These are phyloP conservation scores for Gallinago solitaria DNA, from an alignment of 2,797 vertebrate species.

Conservation along the genomic window DNA sequence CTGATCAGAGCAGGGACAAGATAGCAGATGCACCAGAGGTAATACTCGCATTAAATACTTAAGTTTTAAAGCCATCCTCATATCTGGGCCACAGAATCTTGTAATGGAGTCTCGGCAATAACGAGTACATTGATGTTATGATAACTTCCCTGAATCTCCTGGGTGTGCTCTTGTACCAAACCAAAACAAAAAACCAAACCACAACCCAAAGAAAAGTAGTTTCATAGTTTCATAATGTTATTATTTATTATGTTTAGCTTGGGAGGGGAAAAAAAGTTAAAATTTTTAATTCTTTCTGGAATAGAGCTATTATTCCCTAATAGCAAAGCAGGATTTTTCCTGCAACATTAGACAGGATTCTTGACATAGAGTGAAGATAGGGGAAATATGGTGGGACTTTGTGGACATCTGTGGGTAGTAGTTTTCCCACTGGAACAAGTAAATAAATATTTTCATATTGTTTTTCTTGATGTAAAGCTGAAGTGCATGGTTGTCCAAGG, in stretches of 20 bases:
- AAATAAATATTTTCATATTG: background rate
- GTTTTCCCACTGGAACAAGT: background rate
- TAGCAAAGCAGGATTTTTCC: background rate
- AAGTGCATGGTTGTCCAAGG: background rate
- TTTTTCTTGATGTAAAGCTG: background rate
- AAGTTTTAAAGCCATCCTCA: background rate
- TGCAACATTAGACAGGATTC: background rate
- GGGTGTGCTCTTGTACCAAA: no score
- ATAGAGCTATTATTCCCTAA: background rate
- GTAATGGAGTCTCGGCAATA: background rate
- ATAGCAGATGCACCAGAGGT: background rate
- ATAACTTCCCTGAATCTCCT: no score
- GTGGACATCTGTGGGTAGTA: background rate
- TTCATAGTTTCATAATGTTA: background rate
- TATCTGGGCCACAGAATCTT: background rate
- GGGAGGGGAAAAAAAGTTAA: background rate
- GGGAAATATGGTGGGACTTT: background rate
- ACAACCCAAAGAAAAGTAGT: background rate
- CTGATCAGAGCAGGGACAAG: background rate
- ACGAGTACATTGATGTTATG: accelerated
- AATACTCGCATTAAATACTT: background rate
- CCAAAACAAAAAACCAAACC: background rate
- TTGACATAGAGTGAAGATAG: background rate
- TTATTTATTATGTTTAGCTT: background rate
- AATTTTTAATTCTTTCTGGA: background rate